These are phyloP conservation scores for Zygothrica quintamaculata DNA, from an alignment of 2,888 invertebrate genomes.

Conservation along the genomic window DNA sequence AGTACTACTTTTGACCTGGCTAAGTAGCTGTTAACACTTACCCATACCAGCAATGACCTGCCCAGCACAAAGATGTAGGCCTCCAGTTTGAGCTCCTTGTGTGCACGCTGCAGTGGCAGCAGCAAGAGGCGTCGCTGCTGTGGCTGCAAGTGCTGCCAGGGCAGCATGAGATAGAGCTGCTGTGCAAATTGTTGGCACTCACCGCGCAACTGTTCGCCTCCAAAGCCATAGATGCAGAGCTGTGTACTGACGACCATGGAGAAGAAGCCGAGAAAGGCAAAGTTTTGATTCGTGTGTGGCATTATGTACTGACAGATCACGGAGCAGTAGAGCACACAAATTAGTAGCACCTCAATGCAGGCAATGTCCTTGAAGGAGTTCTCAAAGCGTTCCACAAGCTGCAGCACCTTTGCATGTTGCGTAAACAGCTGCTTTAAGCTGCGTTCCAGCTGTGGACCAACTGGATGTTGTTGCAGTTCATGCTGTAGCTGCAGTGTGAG, in stretches of 20 bases:
- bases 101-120: slow-evolving; percentile 49
- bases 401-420: slow-evolving; percentile 37
- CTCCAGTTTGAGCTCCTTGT: slow-evolving; percentile 35
- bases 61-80: slow-evolving; percentile 56
- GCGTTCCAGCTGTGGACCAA: slow-evolving; percentile 13
- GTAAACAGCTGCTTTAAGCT: slow-evolving; percentile 24
- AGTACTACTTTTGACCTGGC: background rate
- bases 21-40: slow-evolving; percentile 32
- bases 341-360: slow-evolving; percentile 54
- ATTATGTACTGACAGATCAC: slow-evolving; percentile 63
- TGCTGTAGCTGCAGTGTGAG: slow-evolving; percentile 29
- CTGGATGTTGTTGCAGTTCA: background rate
- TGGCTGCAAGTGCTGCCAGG: slow-evolving; percentile 42
- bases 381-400: slow-evolving; percentile 44
- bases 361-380: slow-evolving; percentile 45
- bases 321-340: slow-evolving; percentile 55
- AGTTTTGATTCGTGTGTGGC: slow-evolving; percentile 57
- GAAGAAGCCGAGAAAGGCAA: slow-evolving; percentile 61
- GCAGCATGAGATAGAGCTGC: slow-evolving; percentile 43
- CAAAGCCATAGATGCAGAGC: slow-evolving; percentile 57
- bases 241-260: slow-evolving; percentile 49
- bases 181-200: slow-evolving; percentile 38
- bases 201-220: slow-evolving; percentile 54
- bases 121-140: slow-evolving; percentile 38
- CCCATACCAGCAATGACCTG: slow-evolving; percentile 55